Percentiles rank a stretch among this genome's conserved stretches.
phyloP scores from a whole-genome alignment of 1,140 invertebrate genomes.

The Drosophila kikkawai region DNA sequence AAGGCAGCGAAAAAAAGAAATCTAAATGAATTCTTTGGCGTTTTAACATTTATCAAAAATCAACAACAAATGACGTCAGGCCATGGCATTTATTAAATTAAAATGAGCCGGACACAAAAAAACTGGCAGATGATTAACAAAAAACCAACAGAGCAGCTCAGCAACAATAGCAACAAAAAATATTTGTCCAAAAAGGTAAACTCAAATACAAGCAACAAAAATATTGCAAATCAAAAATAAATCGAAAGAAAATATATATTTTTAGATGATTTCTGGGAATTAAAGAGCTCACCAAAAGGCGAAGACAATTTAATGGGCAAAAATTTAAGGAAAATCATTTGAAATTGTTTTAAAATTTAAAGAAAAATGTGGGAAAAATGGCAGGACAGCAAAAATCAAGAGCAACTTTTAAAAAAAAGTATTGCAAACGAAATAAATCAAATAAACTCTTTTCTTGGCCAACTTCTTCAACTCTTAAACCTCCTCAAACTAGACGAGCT shows the following conservation, averaged over 20 bases:
- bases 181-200: conserved; percentile 50
- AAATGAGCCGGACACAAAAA: conserved; percentile 49
- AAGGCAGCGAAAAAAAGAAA: conserved; percentile 11
- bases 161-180: conserved; percentile 28
- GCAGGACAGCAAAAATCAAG: background rate
- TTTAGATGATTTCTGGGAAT: conserved; percentile 29
- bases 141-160: conserved; percentile 23
- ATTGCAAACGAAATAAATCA: background rate
- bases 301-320: conserved; percentile 16
- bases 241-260: conserved; percentile 30
- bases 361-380: background rate
- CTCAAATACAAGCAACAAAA: conserved; percentile 23
- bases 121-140: conserved; percentile 51
- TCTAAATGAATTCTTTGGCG: conserved; percentile 43
- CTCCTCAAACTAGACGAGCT: background rate
- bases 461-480: background rate
- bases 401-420: background rate
- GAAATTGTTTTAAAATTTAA: conserved; percentile 12
- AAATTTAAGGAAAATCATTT: conserved; percentile 29
- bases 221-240: conserved; percentile 22
- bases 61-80: conserved; percentile 76
- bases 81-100: conserved; percentile 60
- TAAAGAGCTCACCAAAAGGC: conserved; percentile 9
- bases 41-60: conserved; percentile 69
- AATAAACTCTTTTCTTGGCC: background rate